phyloP scores from a whole-genome alignment of 2,888 invertebrate genomes.

The Nebria salina region DNA sequence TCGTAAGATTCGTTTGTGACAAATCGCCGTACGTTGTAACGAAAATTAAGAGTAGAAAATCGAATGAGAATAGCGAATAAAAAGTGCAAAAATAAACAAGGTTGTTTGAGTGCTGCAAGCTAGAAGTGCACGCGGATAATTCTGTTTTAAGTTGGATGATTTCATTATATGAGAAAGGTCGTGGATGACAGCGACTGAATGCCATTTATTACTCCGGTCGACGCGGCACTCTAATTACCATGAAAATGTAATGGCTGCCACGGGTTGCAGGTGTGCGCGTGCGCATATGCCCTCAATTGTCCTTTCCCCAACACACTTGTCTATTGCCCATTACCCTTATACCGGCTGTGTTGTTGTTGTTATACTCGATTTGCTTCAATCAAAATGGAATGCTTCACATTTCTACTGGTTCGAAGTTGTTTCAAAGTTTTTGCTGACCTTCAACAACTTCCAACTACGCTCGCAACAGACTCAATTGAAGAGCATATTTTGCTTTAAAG shows the following conservation, averaged over 20 bases:
- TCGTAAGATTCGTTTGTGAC: too few relatives aligned
- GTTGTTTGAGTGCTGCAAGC: neutral
- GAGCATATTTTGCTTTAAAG: too few relatives aligned
- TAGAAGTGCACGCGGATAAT: conserved; percentile 5
- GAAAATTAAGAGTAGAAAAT: too few relatives aligned
- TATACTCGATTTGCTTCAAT: neutral
- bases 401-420: neutral
- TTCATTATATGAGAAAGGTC: conserved; percentile 31
- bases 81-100: neutral
- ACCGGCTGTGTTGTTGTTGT: neutral
- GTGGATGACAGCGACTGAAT: conserved; percentile 10
- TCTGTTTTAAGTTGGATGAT: conserved; percentile 26
- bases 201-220: conserved; percentile 30
- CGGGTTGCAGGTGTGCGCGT: conserved; percentile 23
- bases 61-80: too few relatives aligned
- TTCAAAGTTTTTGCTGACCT: too few relatives aligned
- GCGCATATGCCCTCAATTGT: conserved; percentile 2
- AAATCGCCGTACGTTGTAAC: too few relatives aligned
- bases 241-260: conserved; percentile 34
- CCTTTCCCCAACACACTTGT: neutral
- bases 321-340: conserved; percentile 6
- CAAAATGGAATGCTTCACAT: neutral
- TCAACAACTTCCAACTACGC: too few relatives aligned
- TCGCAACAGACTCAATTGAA: too few relatives aligned
- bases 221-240: conserved; percentile 31